Percentiles rank a stretch among this genome's conserved stretches.
Conservation (phyloP, 2,797 vertebrate genomes). For the Acanthurus lineatus region DNA sequence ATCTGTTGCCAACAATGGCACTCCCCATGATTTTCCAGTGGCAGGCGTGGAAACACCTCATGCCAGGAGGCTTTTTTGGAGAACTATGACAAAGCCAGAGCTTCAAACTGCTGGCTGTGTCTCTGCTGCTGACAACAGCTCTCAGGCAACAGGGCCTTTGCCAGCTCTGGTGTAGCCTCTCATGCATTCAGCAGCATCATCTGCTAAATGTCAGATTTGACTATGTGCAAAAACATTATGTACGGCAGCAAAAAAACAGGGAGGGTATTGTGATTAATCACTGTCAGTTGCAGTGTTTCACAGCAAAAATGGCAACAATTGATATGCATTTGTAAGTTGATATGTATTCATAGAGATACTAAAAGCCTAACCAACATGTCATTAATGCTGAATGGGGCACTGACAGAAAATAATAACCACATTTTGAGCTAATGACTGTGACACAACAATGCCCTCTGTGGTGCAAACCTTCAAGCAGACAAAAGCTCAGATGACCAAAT, state of each 20-base stretch:
- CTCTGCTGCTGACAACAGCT: slow-evolving; percentile 11
- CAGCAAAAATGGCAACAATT: slow-evolving; percentile 8
- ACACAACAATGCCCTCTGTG: neutral
- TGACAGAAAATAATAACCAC: neutral
- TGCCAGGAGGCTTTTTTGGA: slow-evolving; percentile 18
- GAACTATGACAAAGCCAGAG: slow-evolving; percentile 16
- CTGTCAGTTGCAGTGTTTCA: neutral
- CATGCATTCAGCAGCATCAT: neutral
- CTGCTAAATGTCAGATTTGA: slow-evolving; percentile 10
- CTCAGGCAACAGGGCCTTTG: slow-evolving; percentile 21
- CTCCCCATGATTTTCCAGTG: neutral
- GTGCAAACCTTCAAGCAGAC: neutral
- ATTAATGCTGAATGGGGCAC: neutral
- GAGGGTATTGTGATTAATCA: neutral
- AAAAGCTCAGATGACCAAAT: neutral
- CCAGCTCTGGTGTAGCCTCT: slow-evolving; percentile 11
- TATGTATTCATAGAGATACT: slow-evolving; percentile 5
- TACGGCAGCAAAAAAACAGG: neutral
- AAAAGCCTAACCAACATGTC: neutral
- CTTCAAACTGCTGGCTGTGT: slow-evolving; percentile 11
- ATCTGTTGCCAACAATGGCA: slow-evolving; percentile 9
- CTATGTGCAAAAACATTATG: neutral
- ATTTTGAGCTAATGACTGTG: neutral
- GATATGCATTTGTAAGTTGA: slow-evolving; percentile 2
- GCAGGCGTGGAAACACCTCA: slow-evolving; percentile 14